These are phyloP conservation scores for Nestor notabilis DNA, from an alignment of 2,113 vertebrate genomes.

Conservation along the genomic window DNA sequence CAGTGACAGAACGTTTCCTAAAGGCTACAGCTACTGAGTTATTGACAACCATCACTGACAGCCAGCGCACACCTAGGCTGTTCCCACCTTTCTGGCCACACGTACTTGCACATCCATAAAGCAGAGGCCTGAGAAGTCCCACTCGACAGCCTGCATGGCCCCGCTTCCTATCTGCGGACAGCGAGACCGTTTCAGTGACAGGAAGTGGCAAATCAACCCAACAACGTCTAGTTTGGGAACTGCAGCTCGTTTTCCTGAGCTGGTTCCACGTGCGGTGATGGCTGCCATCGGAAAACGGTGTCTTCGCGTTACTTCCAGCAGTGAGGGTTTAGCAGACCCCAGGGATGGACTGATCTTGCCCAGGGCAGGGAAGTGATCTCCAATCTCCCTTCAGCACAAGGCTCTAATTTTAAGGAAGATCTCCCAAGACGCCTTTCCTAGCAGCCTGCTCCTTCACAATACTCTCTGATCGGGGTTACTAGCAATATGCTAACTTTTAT, in stretches of 20 bases:
- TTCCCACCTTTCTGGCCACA: neutral
- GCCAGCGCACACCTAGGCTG: accelerated
- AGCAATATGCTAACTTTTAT: neutral
- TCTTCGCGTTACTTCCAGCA: neutral
- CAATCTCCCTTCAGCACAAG: neutral
- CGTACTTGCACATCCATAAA: accelerated
- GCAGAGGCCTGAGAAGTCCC: neutral
- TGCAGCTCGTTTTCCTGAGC: neutral
- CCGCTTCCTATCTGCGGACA: neutral
- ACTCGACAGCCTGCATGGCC: accelerated
- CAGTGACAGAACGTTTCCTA: accelerated
- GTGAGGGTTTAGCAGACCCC: neutral
- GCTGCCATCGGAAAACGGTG: neutral
- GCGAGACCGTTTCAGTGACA: neutral
- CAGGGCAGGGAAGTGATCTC: neutral
- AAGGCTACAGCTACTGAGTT: accelerated
- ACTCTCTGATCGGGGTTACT: neutral
- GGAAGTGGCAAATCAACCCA: neutral
- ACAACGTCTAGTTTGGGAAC: neutral
- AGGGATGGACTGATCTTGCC: neutral
- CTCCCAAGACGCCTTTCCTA: neutral
- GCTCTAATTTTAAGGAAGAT: neutral
- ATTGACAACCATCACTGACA: neutral
- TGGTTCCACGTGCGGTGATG: neutral
- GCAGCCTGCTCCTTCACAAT: neutral